Base-by-base conservation (phyloP, 2,113 vertebrate species). In the Athene noctua region DNA sequence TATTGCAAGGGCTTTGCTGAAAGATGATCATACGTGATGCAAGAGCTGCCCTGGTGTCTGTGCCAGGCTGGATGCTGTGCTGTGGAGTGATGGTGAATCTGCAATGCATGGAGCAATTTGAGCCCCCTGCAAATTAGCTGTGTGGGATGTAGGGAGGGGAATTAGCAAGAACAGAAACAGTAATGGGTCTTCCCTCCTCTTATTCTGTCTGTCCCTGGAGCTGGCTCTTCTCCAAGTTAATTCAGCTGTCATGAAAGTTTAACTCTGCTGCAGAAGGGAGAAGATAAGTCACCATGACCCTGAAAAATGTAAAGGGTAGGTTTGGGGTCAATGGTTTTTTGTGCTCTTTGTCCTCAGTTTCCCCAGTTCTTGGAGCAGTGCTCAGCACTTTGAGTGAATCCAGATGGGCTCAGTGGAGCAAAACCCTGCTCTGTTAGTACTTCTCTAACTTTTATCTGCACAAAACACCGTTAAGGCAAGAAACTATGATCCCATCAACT, bases 201-300 rank as follows among this genome's bases (percentile, higher is more conserved):
- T 72, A 19, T 17, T 51, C 30, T 65, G 7, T 27, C 87, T 90
- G 55, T 88, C 83, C 49, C 77, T 34, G 58, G 22, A 25, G 30
- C 47, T 95, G 87, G 87, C 71, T 71, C 29, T 57, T 66, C 54
- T 91, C 92, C 85, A 88, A 27, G 40, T 68, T 73, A 47, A 79
- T 86, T 96, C 67, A 46, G 58, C 55, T 70, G 55, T 93, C 74
- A 90, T 88, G 74, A 90, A 95, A 93, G 67, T 91, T 95, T 83
- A 94, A 80, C 58, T 65, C 38, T n/a, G 32, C 83, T 80, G 79
- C 67, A 42, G 78, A 86, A 91, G 66, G 47, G 73, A 88, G 42
- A 66, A 84, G 66, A n/a, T 34, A 61, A 94, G 44, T 54, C 38
- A 42, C 71, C 10, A 22, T 40, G 57, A 23, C 83, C 75, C 73